phyloP scores from a whole-genome alignment of 1,140 invertebrate genomes.

The Eriosoma lanigerum region DNA sequence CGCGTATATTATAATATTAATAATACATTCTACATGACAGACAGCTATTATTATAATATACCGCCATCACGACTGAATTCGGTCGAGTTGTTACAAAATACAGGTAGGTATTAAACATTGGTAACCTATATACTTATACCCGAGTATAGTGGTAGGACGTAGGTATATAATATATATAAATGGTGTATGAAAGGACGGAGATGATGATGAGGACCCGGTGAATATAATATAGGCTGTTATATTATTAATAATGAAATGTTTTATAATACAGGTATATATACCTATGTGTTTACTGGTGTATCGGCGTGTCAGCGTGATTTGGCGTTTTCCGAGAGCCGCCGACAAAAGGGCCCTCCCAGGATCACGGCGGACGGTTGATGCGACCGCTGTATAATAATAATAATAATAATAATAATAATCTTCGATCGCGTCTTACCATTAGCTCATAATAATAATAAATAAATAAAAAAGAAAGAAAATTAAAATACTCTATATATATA shows the following conservation, averaged over 20 bases:
- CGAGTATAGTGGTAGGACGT: too few species aligned
- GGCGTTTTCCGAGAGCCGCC: constrained; percentile 33
- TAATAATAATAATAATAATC: too few species aligned
- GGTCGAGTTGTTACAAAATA: constrained; percentile 1
- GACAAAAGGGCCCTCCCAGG: constrained; percentile 18
- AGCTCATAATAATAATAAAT: not conserved
- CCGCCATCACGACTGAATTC: too few species aligned
- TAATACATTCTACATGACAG: too few species aligned
- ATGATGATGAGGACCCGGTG: not conserved
- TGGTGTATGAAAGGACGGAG: not conserved
- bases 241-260: not conserved
- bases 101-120: too few species aligned
- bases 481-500: too few species aligned
- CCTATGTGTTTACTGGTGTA: not conserved
- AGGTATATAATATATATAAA: not conserved
- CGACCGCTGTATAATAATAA: not conserved
- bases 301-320: constrained; percentile 37
- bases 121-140: not conserved
- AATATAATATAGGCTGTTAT: not conserved
- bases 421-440: constrained; percentile 26
- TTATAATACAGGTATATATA: not conserved
- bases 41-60: too few species aligned
- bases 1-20: not conserved
- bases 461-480: too few species aligned
- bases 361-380: constrained; percentile 9